Base-by-base conservation (phyloP, 2,888 invertebrate species). In the Herminia tarsipennalis region DNA sequence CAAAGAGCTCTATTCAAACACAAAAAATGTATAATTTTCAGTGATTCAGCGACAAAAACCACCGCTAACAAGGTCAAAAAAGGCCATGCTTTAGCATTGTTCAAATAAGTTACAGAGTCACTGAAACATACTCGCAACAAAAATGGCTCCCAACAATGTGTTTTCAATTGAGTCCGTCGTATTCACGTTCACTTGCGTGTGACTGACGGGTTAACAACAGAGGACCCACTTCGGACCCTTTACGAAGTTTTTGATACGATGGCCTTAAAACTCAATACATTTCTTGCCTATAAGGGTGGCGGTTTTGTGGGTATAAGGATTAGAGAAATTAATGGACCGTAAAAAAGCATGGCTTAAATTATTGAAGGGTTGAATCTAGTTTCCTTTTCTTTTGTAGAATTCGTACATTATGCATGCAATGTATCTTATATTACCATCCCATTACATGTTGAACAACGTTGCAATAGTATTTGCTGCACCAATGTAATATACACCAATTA, bases 151-250 rank as follows among this genome's bases (percentile, higher is more conserved):
- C n/a, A 34, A 25, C 20, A 49, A 44, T 22, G 61, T 44, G 17
- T 20, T 39, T 22, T 13, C 14, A 41, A 41, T 44, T 42, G 30
- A 21, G 33, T 10, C 28, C 14, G 4, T 28, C n/a, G 20, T 51
- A 49, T 51, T 42, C 44, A 12, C 28, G 37, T 43, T 41, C 34
- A 34, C 20, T 58, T 36, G 33, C 13, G 27, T 61, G 51, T 35
- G 24, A 43, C 43, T 50, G 66, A 48, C 48, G 38, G 27, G 10
- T 30, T 30, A 6, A 49, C 28, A 64, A 42, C 38, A 9, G 17
- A 24, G 4, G 10, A 46, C 38, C 39, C 35, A 6, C 28, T 21
- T 22, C 20, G 25, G 17, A 37, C 41, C 38, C 36, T 37, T 39
- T 33, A 28, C 13, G 25, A n/a, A 13, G 21, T 44, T 54, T 60